Percentiles rank a stretch among this genome's conserved stretches.
Conservation (phyloP, 2,888 invertebrate genomes). For the Chaetogeoica ovagalla region DNA sequence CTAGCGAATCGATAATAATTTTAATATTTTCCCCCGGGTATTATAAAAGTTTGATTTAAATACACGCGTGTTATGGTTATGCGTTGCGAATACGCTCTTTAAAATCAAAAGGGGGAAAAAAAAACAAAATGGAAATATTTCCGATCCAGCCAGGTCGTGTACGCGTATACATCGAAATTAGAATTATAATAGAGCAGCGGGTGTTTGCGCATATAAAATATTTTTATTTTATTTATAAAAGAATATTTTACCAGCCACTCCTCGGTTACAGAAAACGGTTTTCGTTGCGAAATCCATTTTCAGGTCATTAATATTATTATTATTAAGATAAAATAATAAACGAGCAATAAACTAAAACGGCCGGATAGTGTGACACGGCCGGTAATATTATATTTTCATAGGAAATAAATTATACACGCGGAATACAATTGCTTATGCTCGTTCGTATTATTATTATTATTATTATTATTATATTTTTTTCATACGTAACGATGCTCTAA, state of each 20-base stretch:
- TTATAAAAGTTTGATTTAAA: too few relatives aligned
- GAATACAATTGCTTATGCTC: not conserved
- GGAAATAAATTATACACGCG: not conserved
- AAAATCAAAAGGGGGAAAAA: not conserved
- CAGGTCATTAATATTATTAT: slow-evolving; percentile 1
- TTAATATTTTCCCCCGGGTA: too few relatives aligned
- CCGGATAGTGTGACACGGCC: not conserved
- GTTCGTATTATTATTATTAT: not conserved
- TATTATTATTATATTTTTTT: slow-evolving; percentile 2
- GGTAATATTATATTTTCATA: slow-evolving; percentile 5
- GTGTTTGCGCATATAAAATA: slow-evolving; percentile 8
- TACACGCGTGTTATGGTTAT: not conserved
- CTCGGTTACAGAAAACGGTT: not conserved
- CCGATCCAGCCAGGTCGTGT: too few relatives aligned
- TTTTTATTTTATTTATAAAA: not conserved
- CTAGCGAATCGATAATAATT: too few relatives aligned
- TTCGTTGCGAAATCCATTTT: slow-evolving; percentile 11
- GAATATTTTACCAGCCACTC: not conserved
- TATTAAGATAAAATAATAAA: slow-evolving; percentile 5
- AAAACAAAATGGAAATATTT: not conserved
- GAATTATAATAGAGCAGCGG: slow-evolving; percentile 4
- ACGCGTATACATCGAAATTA: not conserved
- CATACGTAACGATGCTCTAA: too few relatives aligned
- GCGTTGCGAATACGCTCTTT: not conserved
- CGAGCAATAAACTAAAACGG: not conserved